phyloP scores from a whole-genome alignment of 2,113 vertebrate genomes.

The Pedionomus torquatus region DNA sequence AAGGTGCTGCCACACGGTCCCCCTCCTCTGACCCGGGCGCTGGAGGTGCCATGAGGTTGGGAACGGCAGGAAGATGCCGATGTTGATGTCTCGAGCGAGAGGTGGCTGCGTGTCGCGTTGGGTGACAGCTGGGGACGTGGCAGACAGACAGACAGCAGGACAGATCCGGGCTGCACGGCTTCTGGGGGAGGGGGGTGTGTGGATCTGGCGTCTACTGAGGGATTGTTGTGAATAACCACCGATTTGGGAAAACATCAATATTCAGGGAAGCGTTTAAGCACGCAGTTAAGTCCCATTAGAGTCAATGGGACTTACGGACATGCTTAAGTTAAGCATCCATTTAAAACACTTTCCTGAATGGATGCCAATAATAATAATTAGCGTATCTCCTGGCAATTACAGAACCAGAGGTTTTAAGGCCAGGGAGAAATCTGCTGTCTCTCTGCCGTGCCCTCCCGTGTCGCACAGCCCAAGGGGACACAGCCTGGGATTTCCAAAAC shows the following conservation, averaged over 20 bases:
- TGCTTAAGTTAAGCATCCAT: background rate
- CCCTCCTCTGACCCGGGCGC: fast-evolving
- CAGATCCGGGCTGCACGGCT: fast-evolving
- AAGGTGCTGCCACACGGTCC: background rate
- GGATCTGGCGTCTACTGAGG: fast-evolving
- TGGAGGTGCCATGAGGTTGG: background rate
- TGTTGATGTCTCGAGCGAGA: fast-evolving
- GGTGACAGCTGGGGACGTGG: background rate
- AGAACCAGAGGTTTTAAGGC: fast-evolving
- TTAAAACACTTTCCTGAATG: background rate
- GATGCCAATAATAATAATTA: background rate
- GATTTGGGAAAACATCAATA: background rate
- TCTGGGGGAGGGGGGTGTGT: background rate
- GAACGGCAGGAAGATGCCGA: background rate
- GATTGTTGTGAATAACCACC: background rate
- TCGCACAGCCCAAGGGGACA: background rate
- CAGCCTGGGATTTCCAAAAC: background rate
- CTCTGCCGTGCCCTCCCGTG: background rate
- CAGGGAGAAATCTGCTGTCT: fast-evolving
- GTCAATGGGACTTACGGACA: background rate
- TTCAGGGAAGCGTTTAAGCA: background rate
- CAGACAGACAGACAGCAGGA: fast-evolving
- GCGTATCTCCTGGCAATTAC: background rate
- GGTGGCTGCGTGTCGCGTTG: fast-evolving
- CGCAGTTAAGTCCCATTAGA: background rate